These are phyloP conservation scores for Sinonovacula constricta DNA, from an alignment of 1,140 invertebrate species.

Conservation along the genomic window DNA sequence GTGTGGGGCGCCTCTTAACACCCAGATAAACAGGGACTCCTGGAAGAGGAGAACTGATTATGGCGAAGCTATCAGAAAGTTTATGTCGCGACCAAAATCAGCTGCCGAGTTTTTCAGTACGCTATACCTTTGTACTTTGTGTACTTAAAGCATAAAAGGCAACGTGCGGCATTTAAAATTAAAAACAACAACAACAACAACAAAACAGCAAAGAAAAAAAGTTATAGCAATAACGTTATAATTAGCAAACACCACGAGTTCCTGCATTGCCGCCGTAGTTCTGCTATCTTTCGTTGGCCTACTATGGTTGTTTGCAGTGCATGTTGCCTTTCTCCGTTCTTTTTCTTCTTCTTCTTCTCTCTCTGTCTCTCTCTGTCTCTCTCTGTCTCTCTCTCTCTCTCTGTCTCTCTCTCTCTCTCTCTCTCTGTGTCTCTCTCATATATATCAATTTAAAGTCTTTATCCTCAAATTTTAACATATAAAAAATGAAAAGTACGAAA, in stretches of 20 bases:
- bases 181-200: conserved; percentile 5
- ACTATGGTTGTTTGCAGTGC: too few species aligned
- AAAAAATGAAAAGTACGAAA: too few species aligned
- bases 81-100: conserved; percentile 64
- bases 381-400: too few species aligned
- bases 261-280: too few species aligned
- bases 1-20: conserved; percentile 58
- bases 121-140: not conserved
- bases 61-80: conserved; percentile 64
- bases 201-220: not conserved
- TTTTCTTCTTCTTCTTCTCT: too few species aligned
- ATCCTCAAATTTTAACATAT: too few species aligned
- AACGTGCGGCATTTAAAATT: not conserved
- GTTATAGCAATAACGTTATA: not conserved
- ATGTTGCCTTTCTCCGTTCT: too few species aligned
- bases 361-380: too few species aligned
- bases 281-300: too few species aligned
- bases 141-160: not conserved
- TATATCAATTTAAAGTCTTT: too few species aligned
- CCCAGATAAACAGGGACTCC: conserved; percentile 34
- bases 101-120: conserved; percentile 65
- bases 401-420: too few species aligned
- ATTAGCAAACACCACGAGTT: not conserved
- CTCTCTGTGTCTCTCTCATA: too few species aligned
- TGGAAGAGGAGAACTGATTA: conserved; percentile 63